Percentiles rank a stretch among this genome's conserved stretches.
Conservation (phyloP, 2,113 vertebrate species). For the Nibea coibor region DNA sequence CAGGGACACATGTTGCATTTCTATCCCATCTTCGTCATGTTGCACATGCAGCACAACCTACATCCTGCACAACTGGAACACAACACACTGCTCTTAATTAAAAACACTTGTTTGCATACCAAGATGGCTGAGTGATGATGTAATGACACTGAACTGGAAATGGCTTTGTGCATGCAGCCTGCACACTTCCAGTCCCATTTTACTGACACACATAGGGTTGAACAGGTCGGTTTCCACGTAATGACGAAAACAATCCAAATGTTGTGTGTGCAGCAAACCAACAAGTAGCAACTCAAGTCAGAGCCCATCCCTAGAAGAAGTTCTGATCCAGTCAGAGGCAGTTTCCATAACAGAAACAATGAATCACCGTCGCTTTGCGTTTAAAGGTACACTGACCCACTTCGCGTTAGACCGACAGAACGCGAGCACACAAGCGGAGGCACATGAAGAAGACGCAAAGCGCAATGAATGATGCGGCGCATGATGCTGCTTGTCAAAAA, state of each 20-base stretch:
- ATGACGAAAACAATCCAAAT: neutral
- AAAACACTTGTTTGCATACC: conserved; percentile 70
- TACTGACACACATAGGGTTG: neutral
- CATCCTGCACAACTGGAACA: conserved; percentile 6
- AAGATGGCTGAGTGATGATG: conserved; percentile 78
- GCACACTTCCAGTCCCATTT: conserved; percentile 5
- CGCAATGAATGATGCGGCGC: neutral
- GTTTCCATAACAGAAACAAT: conserved; percentile 39
- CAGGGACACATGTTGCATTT: too few relatives aligned
- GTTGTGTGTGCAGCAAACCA: neutral
- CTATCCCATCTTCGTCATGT: neutral
- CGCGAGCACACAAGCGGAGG: neutral
- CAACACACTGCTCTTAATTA: conserved; percentile 51
- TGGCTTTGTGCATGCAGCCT: conserved; percentile 46
- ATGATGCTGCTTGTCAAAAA: neutral
- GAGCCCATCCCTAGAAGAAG: conserved; percentile 49
- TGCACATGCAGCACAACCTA: neutral
- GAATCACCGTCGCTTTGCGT: conserved; percentile 7
- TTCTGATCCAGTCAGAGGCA: conserved; percentile 54
- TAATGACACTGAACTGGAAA: conserved; percentile 67
- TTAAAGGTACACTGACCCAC: neutral
- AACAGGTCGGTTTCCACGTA: neutral
- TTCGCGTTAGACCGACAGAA: neutral
- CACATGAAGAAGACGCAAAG: neutral
- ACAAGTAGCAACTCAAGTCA: conserved; percentile 11